Evolutionary conservation across 1,140 invertebrate species (phyloP), one percentile per base, ranked within the genome.

Genomic region (Halictus rubicundus): DNA sequence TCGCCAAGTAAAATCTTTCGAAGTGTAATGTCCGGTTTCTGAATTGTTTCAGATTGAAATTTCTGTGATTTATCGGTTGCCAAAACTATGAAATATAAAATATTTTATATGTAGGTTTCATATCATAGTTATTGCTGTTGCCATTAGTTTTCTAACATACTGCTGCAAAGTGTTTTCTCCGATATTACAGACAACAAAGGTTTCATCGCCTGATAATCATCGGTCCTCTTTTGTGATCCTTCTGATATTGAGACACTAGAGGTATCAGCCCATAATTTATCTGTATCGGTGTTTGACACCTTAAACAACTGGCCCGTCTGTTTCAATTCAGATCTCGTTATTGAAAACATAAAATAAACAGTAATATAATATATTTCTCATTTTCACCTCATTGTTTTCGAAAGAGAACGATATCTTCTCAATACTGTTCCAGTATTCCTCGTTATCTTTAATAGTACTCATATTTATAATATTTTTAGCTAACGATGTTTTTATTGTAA

Each of bases 1-100:
- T 93, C 88, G 0, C 92, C 92, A 16, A 93, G 84, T 74, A 94
- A 85, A 80, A 94, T 93, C 83, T 90, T 91, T 75, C 86, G 90
- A 1, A 94, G 82, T 6, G 93, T 93, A 25, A 87, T 81, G 32
- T 93, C 89, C 32, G 93, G 85, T 57, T 90, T 88, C 6, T 89
- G 78, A 64, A 80, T 60, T 70, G 87, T 82, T 78, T 91, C 90
- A 46, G 86, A 82, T 72, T 88, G 65, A 37, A 52, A 21, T 52
- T 52, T 52, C 19, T 52, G 49, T 19, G 16, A 52, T 21, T 52
- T 52, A 21, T 92, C 87, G 0, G 78, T 84, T 21, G 84, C 82
- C 52, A 92, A 81, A 85, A 92, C 92, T 92, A 23, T 60, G 81
- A 64, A 77, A 82, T 16, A 37, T 8, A 74, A 81, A 69, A 80